Base-by-base conservation (phyloP, 2,888 invertebrate species). In the Limulus polyphemus region DNA sequence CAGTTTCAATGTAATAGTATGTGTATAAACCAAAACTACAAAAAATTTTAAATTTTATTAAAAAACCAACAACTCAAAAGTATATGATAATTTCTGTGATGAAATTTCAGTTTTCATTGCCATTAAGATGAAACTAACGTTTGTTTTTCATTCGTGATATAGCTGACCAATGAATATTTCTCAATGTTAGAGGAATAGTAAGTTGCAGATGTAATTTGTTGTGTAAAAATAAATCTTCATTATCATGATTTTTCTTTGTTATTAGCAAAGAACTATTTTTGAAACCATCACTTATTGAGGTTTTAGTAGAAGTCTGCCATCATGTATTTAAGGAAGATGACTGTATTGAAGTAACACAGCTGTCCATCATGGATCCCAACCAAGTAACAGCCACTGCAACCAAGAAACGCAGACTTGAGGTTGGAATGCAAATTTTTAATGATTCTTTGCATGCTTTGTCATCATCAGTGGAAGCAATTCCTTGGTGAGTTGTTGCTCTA, bases 261-360 rank as follows among this genome's bases (percentile, higher is more conserved):
- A 47, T n/a, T 17, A 65, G 65, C n/a, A 65, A 65, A 50, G 65
- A 65, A 57, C 54, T 55, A n/a, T 59, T 61, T 17, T 56, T 65
- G 13, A 60, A 65, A 14, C 62, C 65, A 52, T 14, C 54, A 17
- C 62, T 65, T 54, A 58, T 65, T 17, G 62, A 58, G 54, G 62
- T 65, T 11, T 52, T 56, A 49, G 56, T 62, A 54, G 65, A 62
- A 62, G 58, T 65, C 9, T 60, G 55, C 59, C 58, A 58, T n/a
- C 65, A 65, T 51, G 62, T 65, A 11, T 62, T 65, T 58, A 14
- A 49, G 52, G 65, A 62, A 49, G 32, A 55, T 46, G 60, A 50
- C 9, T 51, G 46, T 16, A 51, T 62, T 11, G 62, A 65, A 47
- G 49, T 62, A 52, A 65, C 62, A n/a, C 65, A 62, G 32, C 12